phyloP scores from a whole-genome alignment of 2,888 invertebrate genomes.

The Zele albiditarsus region DNA sequence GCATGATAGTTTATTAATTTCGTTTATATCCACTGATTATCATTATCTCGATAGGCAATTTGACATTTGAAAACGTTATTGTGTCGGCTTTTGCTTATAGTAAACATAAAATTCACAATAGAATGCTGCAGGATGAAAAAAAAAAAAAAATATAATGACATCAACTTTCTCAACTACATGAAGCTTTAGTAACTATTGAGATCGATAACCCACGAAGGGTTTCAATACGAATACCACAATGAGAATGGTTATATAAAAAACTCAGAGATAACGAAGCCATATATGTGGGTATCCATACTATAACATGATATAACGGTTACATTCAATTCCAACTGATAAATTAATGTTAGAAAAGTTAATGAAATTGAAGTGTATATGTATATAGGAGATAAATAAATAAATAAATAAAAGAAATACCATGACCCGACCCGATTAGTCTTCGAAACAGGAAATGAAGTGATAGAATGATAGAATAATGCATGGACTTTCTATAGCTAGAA shows the following conservation, averaged over 20 bases:
- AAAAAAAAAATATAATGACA: background rate
- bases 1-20: no score
- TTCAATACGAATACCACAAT: background rate
- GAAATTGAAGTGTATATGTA: background rate
- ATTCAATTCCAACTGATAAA: background rate
- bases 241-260: background rate
- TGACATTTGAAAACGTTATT: no score
- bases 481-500: constrained; percentile 34
- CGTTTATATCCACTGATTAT: no score
- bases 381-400: background rate
- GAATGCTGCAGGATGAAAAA: no score
- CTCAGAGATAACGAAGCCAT: background rate
- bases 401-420: background rate
- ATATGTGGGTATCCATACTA: background rate
- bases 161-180: background rate
- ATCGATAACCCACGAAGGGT: background rate
- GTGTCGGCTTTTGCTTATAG: no score
- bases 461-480: constrained; percentile 21
- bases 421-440: constrained; percentile 24
- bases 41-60: no score
- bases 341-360: background rate
- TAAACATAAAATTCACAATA: background rate
- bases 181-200: background rate
- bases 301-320: background rate
- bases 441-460: constrained; percentile 24